These are phyloP conservation scores for Zenarchopterus dispar DNA, from an alignment of 2,797 vertebrate genomes.

Conservation along the genomic window DNA sequence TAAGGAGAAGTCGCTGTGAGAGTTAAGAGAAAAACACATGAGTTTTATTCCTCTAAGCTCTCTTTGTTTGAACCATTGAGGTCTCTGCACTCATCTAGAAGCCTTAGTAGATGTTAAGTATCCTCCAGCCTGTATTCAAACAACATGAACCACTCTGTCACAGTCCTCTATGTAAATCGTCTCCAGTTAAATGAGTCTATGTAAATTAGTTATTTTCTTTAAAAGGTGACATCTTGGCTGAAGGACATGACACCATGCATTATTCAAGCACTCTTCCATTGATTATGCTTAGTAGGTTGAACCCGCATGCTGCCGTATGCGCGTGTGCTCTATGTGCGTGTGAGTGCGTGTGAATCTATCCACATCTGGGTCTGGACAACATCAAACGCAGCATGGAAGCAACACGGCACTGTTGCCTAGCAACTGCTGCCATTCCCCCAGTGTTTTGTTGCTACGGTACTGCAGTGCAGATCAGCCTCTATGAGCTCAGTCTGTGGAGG, in stretches of 20 bases:
- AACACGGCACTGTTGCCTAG: slow-evolving; percentile 82
- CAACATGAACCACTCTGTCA: slow-evolving; percentile 14
- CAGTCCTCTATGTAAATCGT: slow-evolving; percentile 37
- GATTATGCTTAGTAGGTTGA: slow-evolving; percentile 38
- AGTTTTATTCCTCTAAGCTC: slow-evolving; percentile 41
- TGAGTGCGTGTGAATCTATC: slow-evolving; percentile 45
- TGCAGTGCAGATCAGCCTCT: slow-evolving; percentile 82
- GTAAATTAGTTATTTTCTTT: slow-evolving; percentile 24
- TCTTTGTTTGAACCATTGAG: slow-evolving; percentile 48
- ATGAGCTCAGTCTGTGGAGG: slow-evolving; percentile 74
- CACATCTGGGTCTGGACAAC: slow-evolving; percentile 77
- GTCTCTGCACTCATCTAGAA: slow-evolving; percentile 21
- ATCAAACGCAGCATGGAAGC: slow-evolving; percentile 76
- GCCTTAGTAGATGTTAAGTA: slow-evolving; percentile 39
- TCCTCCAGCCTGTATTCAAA: slow-evolving; percentile 19
- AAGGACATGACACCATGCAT: slow-evolving; percentile 43
- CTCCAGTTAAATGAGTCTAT: slow-evolving; percentile 26
- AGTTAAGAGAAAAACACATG: slow-evolving; percentile 7
- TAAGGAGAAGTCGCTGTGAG: background rate
- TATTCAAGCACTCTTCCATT: slow-evolving; percentile 40
- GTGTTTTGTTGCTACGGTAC: slow-evolving; percentile 82
- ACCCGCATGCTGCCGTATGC: slow-evolving; percentile 8
- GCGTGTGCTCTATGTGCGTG: slow-evolving; percentile 18
- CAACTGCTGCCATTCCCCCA: slow-evolving; percentile 81
- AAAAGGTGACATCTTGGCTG: slow-evolving; percentile 36